Base-by-base conservation (phyloP, 2,797 vertebrate species). In the Staurois parvus region DNA sequence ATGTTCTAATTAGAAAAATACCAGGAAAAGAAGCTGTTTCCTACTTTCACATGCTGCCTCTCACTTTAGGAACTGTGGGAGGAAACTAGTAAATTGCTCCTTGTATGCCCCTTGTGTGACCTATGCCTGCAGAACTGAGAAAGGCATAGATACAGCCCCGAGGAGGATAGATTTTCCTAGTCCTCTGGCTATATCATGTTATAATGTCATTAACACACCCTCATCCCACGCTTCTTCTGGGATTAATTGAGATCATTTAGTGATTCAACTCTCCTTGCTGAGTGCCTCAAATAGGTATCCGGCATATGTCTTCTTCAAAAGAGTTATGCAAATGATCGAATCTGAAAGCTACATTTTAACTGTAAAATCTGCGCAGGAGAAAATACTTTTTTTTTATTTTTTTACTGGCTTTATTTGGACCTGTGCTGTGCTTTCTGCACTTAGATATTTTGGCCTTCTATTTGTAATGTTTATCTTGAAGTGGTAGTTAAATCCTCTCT, bases 111-210 rank as follows among this genome's bases (percentile, higher is more conserved):
- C 52, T 59, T 59, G 52, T 6, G 21, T 59, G 52, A 59, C 52
- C 52, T 59, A 9, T 24, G 52, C 52, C 52, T 59, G 21, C 52
- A 59, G 52, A 59, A 59, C 21, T n/a, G 52, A 59, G 52, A 59
- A 24, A 21, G n/a, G 52, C 52, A 24, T 24, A 59, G 52, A 59
- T 59, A 24, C 52, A 59, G 52, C 52, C 52, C 52, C 21, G 21
- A 59, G 52, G 21, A 59, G 52, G 52, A 59, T 24, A 59, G 52
- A 52, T 59, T 59, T 24, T 59, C 52, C 21, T 24, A 59, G 52
- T 59, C 52, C 52, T 59, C 52, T 59, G 52, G 52, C 52, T 59
- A 59, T 59, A 59, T 59, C 52, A 59, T 59, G 52, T 59, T 59
- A 24, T 59, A 59, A 59, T 59, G 52, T 59, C 52, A 59, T 59